Evolutionary conservation across 2,888 invertebrate species (phyloP).

Genomic region (Eustalomyia histrio): DNA sequence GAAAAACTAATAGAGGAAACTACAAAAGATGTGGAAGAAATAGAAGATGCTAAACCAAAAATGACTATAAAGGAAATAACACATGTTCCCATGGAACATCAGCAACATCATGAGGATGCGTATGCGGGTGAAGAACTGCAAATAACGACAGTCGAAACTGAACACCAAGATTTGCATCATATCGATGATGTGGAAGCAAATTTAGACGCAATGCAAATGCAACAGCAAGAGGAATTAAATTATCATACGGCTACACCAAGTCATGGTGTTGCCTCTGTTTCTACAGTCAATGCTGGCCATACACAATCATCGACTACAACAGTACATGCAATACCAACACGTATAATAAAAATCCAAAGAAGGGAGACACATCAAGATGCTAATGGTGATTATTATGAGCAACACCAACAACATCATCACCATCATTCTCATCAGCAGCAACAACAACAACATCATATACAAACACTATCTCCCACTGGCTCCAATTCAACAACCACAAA

Average conservation of each 20-base stretch:
- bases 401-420: constrained; percentile 57
- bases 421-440: constrained; percentile 62
- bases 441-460: constrained; percentile 64
- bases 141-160: constrained; percentile 65
- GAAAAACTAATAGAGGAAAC: constrained; percentile 78
- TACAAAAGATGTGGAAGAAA: constrained; percentile 78
- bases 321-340: constrained; percentile 68
- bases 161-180: constrained; percentile 68
- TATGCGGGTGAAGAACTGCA: constrained; percentile 64
- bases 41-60: constrained; percentile 76
- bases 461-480: constrained; percentile 31
- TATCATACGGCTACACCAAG: constrained; percentile 68
- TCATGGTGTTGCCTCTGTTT: constrained; percentile 35
- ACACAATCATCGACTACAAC: constrained; percentile 57
- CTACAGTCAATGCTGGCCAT: constrained; percentile 50
- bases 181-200: constrained; percentile 67
- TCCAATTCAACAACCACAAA: constrained; percentile 44
- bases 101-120: constrained; percentile 68
- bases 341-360: constrained; percentile 77
- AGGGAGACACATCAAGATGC: constrained; percentile 73
- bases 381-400: constrained; percentile 74
- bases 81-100: constrained; percentile 69
- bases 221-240: constrained; percentile 75
- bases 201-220: constrained; percentile 75
- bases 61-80: constrained; percentile 71